Evolutionary conservation across 2,888 invertebrate species (phyloP), one percentile per base, ranked within the genome.

Genomic region (Euproctis similis): DNA sequence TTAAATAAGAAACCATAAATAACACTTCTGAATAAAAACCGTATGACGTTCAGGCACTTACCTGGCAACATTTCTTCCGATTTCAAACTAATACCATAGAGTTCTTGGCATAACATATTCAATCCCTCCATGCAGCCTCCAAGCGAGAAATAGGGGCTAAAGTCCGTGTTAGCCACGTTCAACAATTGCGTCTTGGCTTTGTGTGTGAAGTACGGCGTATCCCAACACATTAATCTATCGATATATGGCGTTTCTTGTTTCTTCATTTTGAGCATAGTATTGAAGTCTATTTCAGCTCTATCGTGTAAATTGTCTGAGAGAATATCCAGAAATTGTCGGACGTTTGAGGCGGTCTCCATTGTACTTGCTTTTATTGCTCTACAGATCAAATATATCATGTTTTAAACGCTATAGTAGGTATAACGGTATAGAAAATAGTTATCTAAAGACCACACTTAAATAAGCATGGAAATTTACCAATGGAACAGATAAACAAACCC

Each of bases 111-210:
- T n/a, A 99, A 74, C 62, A 90, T 88, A 64, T 95, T 94, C n/a
- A 99, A 81, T 0, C 98, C 99, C 57, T 97, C 97, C 96, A 99
- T 98, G 56, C 98, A 97, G 4, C 92, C 89, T 1, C 98, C 98
- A 1, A 98, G 85, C 7, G 94, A 97, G 73, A 96, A 96, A 70
- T 92, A 97, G 2, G 93, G 94, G 21, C 92, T 87, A 54, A 92
- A 93, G 52, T 94, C 93, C 3, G 88, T 86, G 29, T 88, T 87
- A 7, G 89, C 89, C 0, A 90, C 89, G 35, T 91, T 87, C 0
- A 94, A 77, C 56, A 91, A 86, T 34, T 89, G 87, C 0, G 87
- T 88, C 64, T 92, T 93, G 0, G 92, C 90, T 59, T 90, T 90
- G 2, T 90, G 87, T 0, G 90, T 92, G 53, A 91, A 94, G 66